Conservation (phyloP, 1,140 invertebrate species). For the Drosophila ironensis region DNA sequence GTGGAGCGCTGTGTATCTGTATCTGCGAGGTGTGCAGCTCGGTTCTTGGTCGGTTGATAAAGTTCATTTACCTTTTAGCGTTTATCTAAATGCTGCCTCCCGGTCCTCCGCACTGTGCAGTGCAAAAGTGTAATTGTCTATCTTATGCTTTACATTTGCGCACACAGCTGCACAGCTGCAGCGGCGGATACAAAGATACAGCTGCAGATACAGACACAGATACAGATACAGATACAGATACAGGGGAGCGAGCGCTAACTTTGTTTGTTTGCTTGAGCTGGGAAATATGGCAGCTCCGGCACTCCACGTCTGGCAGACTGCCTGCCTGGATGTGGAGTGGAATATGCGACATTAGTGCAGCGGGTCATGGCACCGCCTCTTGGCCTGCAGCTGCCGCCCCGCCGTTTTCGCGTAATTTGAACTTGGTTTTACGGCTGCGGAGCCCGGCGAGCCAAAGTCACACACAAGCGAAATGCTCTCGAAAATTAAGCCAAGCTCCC, state of each 20-base stretch:
- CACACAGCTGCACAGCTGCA: slow-evolving; percentile 14
- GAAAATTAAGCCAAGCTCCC: no score
- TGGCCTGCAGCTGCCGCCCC: slow-evolving; percentile 1
- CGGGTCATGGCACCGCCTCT: slow-evolving; percentile 39
- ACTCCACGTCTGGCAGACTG: slow-evolving; percentile 38
- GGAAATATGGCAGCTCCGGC: slow-evolving; percentile 26
- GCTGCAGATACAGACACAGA: background rate
- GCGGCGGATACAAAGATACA: background rate
- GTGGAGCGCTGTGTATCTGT: background rate
- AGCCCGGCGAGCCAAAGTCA: slow-evolving; percentile 4
- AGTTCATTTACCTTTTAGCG: slow-evolving; percentile 79
- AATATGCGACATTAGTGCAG: slow-evolving; percentile 60
- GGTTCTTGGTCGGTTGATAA: slow-evolving; percentile 65
- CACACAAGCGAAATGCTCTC: slow-evolving; percentile 32
- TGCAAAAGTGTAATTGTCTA: slow-evolving; percentile 77
- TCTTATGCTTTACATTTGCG: slow-evolving; percentile 67
- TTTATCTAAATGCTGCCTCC: slow-evolving; percentile 63
- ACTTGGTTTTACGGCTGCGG: slow-evolving; percentile 31
- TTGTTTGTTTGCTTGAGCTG: slow-evolving; percentile 64
- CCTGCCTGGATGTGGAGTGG: slow-evolving; percentile 7
- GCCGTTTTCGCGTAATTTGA: slow-evolving; percentile 40
- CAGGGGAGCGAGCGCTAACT: slow-evolving; percentile 40
- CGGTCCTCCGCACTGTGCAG: slow-evolving; percentile 27
- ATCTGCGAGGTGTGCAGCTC: slow-evolving; percentile 24
- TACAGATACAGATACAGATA: background rate